Conservation (phyloP, 2,888 invertebrate genomes). For the Candidula unifasciata region DNA sequence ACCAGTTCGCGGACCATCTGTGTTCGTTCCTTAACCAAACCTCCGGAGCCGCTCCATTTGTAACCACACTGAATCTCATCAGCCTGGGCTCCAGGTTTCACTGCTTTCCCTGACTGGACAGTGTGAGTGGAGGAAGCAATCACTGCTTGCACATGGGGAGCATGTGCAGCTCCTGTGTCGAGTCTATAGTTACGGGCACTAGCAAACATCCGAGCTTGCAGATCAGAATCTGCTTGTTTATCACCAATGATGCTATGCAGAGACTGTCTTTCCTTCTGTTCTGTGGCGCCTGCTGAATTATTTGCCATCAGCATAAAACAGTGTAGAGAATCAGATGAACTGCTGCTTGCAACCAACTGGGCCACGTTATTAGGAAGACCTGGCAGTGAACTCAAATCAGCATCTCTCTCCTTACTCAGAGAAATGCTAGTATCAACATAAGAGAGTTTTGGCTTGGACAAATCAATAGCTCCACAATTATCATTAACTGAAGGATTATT, state of each 20-base stretch:
- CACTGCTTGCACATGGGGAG: slow-evolving; percentile 36
- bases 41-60: slow-evolving; percentile 53
- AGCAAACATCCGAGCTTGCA: slow-evolving; percentile 50
- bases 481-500: slow-evolving; percentile 14
- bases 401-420: neutral
- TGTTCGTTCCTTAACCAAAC: slow-evolving; percentile 49
- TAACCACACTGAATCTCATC: slow-evolving; percentile 52
- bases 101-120: neutral
- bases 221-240: slow-evolving; percentile 40
- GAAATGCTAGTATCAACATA: slow-evolving; percentile 2
- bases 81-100: slow-evolving; percentile 11
- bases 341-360: slow-evolving; percentile 19
- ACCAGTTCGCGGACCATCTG: slow-evolving; percentile 48
- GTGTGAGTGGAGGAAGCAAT: slow-evolving; percentile 35
- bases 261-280: neutral
- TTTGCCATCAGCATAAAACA: slow-evolving; percentile 31
- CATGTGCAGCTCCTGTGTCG: neutral
- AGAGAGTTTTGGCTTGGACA: slow-evolving; percentile 43
- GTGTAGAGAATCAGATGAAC: slow-evolving; percentile 26
- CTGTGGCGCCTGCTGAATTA: neutral
- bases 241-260: neutral
- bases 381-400: slow-evolving; percentile 21
- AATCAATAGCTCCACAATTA: slow-evolving; percentile 51
- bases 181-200: slow-evolving; percentile 47
- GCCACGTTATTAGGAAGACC: slow-evolving; percentile 26